Base-by-base conservation (phyloP, 2,888 invertebrate genomes). In the Phortica okadai region DNA sequence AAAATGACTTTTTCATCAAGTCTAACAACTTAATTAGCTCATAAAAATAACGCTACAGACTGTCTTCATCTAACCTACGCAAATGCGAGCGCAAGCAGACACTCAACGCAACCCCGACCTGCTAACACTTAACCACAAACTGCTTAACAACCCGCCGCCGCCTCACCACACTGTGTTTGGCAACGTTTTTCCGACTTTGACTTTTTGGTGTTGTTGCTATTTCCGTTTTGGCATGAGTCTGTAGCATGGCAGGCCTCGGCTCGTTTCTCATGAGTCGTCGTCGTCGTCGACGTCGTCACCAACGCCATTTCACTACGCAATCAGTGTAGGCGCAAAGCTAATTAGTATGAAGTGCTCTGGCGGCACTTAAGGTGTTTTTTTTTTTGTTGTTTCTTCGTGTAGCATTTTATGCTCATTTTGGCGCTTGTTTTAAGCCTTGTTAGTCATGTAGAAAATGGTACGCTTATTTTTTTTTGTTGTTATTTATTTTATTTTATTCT, bases 21-120 rank as follows among this genome's bases (percentile, higher is more conserved):
- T 82, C 85, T 87, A 86, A 86, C 88, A 88, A 86, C 86, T 88
- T 86, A 86, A 86, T 86, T 86, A 86, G 88, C 86, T 84, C 86
- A 85, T 86, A 86, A 86, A 86, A 86, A 86, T 86, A 80, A 88
- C 87, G 80, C 84, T 85, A 82, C 79, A 80, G 81, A 85, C 83
- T 85, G 88, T 79, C 82, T n/a, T 45, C n/a, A 42, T 14, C 67
- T 42, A 62, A 62, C 4, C 62, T 8, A 11, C 14, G 8, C 50
- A 8, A 8, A 50, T 50, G 50, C 8, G 50, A 50, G 50, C 50
- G 50, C 14, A 86, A 82, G 86, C 85, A 80, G 76, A 42, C 64
- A 16, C 14, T 21, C 7, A 14, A 1, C n/a, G 10, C 8, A n/a
- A n/a, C 10, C 4, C 33, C 50, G 3, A 58, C n/a, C 7, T 14